Conservation (phyloP, 2,113 vertebrate species). For the Cygnus buccinator region DNA sequence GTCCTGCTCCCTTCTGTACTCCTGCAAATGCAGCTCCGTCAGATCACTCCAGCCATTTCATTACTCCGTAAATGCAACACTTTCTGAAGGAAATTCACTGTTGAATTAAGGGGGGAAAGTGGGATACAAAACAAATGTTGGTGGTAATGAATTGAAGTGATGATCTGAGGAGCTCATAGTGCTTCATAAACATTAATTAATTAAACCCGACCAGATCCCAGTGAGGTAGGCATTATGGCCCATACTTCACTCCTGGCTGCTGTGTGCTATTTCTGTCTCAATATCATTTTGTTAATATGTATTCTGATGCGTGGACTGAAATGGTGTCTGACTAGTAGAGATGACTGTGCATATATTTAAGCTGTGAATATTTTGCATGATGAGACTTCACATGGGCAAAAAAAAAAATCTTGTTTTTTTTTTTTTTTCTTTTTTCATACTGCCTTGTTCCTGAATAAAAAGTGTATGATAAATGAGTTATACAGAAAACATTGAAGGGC, state of each 20-base stretch:
- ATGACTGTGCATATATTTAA: conserved; percentile 72
- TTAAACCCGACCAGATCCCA: conserved; percentile 43
- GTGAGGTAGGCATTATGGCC: conserved; percentile 36
- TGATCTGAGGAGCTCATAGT: conserved; percentile 58
- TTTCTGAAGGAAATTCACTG: conserved; percentile 47
- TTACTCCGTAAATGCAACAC: conserved; percentile 42
- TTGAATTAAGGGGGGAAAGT: conserved; percentile 26
- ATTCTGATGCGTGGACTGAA: conserved; percentile 55
- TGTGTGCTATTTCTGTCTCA: conserved; percentile 52
- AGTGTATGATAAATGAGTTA: conserved; percentile 22
- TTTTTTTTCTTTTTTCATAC: background rate
- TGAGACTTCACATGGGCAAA: background rate
- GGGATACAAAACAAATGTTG: conserved; percentile 44
- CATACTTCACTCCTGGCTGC: background rate
- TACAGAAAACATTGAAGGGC: background rate
- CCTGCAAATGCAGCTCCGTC: background rate
- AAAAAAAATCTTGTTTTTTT: background rate
- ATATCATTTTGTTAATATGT: conserved; percentile 57
- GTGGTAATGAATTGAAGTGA: conserved; percentile 62
- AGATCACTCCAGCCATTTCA: conserved; percentile 20
- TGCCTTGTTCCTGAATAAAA: conserved; percentile 44
- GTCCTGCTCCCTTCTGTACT: background rate
- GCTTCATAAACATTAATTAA: conserved; percentile 60
- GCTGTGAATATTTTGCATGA: conserved; percentile 61
- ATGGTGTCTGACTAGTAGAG: conserved; percentile 66